Evolutionary conservation across 1,140 invertebrate species (phyloP).

Genomic region (Macrotrachela quadricornifera): DNA sequence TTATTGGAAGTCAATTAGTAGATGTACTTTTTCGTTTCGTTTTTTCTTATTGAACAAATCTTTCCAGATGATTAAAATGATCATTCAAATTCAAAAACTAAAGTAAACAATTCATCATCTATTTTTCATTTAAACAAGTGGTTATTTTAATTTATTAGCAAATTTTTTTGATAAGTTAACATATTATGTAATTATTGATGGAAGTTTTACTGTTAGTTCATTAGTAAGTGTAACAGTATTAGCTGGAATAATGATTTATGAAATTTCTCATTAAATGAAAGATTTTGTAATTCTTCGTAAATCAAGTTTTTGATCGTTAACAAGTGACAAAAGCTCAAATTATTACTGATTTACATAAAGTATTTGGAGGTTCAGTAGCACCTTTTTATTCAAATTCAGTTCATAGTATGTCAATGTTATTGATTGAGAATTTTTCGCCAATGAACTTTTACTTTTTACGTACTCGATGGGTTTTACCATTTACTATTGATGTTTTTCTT

Average conservation of each 20-base stretch:
- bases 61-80: constrained; percentile 33
- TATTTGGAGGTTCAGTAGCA: constrained; percentile 65
- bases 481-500: no score
- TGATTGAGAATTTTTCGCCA: no score
- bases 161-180: constrained; percentile 94
- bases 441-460: no score
- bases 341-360: constrained; percentile 60
- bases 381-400: no score
- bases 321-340: constrained; percentile 66
- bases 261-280: constrained; percentile 88
- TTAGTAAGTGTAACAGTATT: constrained; percentile 63
- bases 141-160: constrained; percentile 77
- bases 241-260: constrained; percentile 76
- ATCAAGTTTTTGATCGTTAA: constrained; percentile 61
- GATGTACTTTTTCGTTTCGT: constrained; percentile 82
- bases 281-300: constrained; percentile 89
- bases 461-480: constrained; percentile 70
- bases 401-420: no score
- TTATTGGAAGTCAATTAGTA: constrained; percentile 73
- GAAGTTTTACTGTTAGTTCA: constrained; percentile 56
- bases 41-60: constrained; percentile 67
- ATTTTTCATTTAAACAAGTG: constrained; percentile 44
- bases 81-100: constrained; percentile 10
- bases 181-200: constrained; percentile 81
- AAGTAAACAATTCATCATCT: background rate